Evolutionary conservation across 2,797 vertebrate species (phyloP).

Genomic region (Clarias laeviceps): DNA sequence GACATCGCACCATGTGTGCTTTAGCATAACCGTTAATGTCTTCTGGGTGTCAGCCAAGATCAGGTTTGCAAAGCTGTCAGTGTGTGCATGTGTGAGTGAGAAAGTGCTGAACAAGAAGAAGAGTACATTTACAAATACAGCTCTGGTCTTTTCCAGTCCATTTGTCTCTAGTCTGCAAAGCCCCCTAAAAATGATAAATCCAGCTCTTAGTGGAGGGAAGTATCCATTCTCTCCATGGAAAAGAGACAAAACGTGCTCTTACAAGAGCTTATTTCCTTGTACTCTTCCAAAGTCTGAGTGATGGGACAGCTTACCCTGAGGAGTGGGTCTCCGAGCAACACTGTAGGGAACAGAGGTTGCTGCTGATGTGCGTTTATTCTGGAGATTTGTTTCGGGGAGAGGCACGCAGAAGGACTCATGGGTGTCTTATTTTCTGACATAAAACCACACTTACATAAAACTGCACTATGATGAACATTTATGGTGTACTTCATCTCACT

Average conservation of each 20-base stretch:
- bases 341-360: not conserved
- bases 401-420: constrained; percentile 9
- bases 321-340: constrained; percentile 1
- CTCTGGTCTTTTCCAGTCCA: constrained; percentile 44
- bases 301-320: constrained; percentile 6
- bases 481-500: not conserved
- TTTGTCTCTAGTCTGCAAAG: constrained; percentile 46
- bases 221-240: constrained; percentile 40
- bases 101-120: constrained; percentile 12
- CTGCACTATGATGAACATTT: constrained; percentile 18
- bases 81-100: constrained; percentile 16
- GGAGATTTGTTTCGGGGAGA: not conserved
- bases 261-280: constrained; percentile 15
- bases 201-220: constrained; percentile 31
- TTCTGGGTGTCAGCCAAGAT: constrained; percentile 19
- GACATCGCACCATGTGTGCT: constrained; percentile 19
- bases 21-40: constrained; percentile 22
- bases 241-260: constrained; percentile 15
- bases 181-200: constrained; percentile 55
- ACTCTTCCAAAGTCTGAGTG: constrained; percentile 12
- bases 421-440: constrained; percentile 23
- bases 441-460: not conserved
- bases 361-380: constrained; percentile 10
- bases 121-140: constrained; percentile 22
- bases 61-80: not conserved